Evolutionary conservation across 2,888 invertebrate species (phyloP).

Genomic region (Philopedon plagiatum): DNA sequence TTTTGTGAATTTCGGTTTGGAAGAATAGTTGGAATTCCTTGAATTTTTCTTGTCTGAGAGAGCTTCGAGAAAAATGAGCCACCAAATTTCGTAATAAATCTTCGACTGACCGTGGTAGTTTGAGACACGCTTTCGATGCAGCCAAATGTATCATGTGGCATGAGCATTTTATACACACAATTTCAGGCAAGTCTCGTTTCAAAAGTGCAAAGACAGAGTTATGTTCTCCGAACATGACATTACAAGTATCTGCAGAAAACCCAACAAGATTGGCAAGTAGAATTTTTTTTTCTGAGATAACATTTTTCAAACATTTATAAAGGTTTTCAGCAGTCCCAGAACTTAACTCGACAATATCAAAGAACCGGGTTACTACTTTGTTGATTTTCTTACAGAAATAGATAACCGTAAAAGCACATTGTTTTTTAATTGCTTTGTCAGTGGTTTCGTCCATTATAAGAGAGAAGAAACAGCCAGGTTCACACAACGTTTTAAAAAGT

Average conservation of each 20-base stretch:
- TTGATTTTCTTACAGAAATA: no score
- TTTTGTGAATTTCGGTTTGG: neutral
- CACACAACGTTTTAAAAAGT: neutral
- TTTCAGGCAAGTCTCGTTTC: neutral
- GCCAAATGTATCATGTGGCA: constrained; percentile 1
- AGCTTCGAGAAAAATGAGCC: neutral
- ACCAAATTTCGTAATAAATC: neutral
- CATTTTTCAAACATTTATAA: no score
- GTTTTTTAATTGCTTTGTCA: no score
- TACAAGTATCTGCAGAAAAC: no score
- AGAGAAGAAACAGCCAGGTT: neutral
- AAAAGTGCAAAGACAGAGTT: neutral
- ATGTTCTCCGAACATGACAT: no score
- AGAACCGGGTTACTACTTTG: no score
- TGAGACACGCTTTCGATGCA: neutral
- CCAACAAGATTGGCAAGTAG: no score
- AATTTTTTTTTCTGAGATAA: no score
- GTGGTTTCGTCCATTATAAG: constrained; percentile 44
- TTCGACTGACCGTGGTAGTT: neutral
- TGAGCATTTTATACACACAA: neutral
- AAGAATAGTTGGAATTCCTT: constrained; percentile 12
- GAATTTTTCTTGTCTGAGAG: neutral
- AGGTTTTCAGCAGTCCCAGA: no score
- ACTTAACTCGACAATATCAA: no score
- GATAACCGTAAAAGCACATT: no score